A percentile compares a stretch with the other conserved stretches of the same genome.
These are phyloP conservation scores for Tretioscincus oriximinensis DNA, from an alignment of 2,113 vertebrate species.

Conservation along the genomic window DNA sequence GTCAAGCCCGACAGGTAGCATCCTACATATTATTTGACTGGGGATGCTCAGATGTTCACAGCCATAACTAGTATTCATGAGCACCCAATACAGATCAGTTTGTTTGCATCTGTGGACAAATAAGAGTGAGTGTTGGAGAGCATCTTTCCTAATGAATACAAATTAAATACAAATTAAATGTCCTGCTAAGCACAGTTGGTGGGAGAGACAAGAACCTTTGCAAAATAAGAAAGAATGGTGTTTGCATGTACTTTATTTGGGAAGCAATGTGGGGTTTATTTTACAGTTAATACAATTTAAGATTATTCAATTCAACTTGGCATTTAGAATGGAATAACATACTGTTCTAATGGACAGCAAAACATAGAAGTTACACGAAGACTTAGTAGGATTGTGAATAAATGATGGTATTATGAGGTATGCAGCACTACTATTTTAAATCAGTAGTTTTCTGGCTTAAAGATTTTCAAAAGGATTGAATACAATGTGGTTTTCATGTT, in stretches of 20 bases:
- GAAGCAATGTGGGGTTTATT: conserved; percentile 47
- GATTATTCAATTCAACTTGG: conserved; percentile 50
- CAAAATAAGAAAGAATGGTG: conserved; percentile 25
- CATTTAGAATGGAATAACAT: conserved; percentile 44
- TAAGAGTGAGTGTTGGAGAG: conserved; percentile 45
- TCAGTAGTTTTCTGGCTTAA: conserved; percentile 37
- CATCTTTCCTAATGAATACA: conserved; percentile 48
- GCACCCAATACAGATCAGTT: conserved; percentile 16
- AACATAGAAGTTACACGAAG: neutral
- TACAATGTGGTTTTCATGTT: neutral
- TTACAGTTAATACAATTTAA: conserved; percentile 41
- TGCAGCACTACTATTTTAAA: conserved; percentile 21
- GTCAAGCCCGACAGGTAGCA: neutral
- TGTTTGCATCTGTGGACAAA: conserved; percentile 44
- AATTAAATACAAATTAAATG: conserved; percentile 61
- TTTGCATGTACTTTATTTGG: conserved; percentile 29
- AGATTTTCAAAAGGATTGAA: neutral
- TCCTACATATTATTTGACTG: conserved; percentile 16
- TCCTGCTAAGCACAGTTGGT: conserved; percentile 32
- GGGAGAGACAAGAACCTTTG: neutral
- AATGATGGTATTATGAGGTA: neutral
- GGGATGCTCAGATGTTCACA: conserved; percentile 29
- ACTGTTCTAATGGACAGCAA: conserved; percentile 34
- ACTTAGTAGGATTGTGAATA: conserved; percentile 19
- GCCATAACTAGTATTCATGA: conserved; percentile 28